Evolutionary conservation across 2,113 vertebrate genomes (phyloP), one percentile per base, ranked within the genome.

Genomic region (Brevimyrus niger): DNA sequence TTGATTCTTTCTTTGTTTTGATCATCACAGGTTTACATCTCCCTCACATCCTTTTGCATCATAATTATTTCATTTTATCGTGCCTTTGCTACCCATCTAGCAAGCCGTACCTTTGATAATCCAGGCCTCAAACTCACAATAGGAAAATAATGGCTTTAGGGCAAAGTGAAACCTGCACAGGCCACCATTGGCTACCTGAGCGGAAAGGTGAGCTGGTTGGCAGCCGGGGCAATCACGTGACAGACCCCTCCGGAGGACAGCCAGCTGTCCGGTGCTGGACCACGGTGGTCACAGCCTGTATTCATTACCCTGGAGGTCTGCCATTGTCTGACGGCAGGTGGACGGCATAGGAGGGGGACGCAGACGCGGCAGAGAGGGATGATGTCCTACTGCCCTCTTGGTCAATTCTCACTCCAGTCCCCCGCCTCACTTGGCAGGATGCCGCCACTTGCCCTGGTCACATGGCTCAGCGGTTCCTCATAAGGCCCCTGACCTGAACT

Each of bases 1-100:
- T 53, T 53, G 23, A n/a, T 87, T 87, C 4, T 55, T 15, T 55
- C 10, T 55, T 10, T 50, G 47, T 27, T 87, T 53, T 51, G 48
- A 87, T 87, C 85, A 17, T 87, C 85, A 87, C 85, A 86, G 83
- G 44, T 86, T 17, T 27, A 27, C 44, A 19, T 53, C n/a, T 83
- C 80, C 80, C 48, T 35, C 27, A 10, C 11, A 35, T 53, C 27
- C 31, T 53, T 87, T 87, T 53, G 85, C 50, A 87, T 35, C 27
- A 15, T 31, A 86, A 86, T 86, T 86, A 53, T 55, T 51, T 53
- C 50, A 48, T 8, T 53, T n/a, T 53, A 42, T 87, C 7, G 2
- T 47, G 82, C 82, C 38, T 47, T n/a, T 47, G 15, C 82, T 31
- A 13, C 11, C 27, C n/a, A 87, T 53, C 50, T 15, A 48, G 4